Percentiles rank a stretch among this genome's conserved stretches.
These are phyloP conservation scores for Cantharis rufa DNA, from an alignment of 2,888 invertebrate species.

Conservation along the genomic window DNA sequence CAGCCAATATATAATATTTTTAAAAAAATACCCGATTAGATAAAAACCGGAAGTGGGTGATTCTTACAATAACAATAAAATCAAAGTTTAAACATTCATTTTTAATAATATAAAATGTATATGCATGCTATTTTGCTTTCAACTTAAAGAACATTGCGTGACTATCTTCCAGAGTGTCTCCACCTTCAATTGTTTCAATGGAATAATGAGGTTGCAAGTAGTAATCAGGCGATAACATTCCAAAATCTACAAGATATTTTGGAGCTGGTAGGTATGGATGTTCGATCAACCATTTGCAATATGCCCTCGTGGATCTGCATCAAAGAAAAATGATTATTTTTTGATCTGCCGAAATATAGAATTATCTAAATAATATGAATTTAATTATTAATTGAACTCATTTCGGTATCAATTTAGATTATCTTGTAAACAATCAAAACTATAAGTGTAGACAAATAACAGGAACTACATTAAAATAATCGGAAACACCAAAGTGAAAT, in stretches of 20 bases:
- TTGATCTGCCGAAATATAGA: background rate
- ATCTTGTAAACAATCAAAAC: background rate
- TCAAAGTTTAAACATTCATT: background rate
- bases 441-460: background rate
- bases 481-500: background rate
- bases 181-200: slow-evolving; percentile 13
- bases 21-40: background rate
- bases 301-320: slow-evolving; percentile 62
- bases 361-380: background rate
- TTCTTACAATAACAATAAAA: background rate
- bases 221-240: slow-evolving; percentile 54
- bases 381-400: background rate
- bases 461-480: background rate
- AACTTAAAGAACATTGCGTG: background rate
- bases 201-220: slow-evolving; percentile 27
- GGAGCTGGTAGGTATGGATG: slow-evolving; percentile 61
- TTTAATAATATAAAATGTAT: background rate
- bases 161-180: background rate
- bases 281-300: slow-evolving; percentile 61
- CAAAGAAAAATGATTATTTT: slow-evolving; percentile 17
- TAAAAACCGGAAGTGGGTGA: background rate
- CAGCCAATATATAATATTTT: background rate
- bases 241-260: slow-evolving; percentile 59
- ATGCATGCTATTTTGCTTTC: background rate
- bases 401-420: background rate